A percentile compares a stretch with the other conserved stretches of the same genome.
These are phyloP conservation scores for Craterocephalus amniculus DNA, from an alignment of 2,797 vertebrate species.

Conservation along the genomic window DNA sequence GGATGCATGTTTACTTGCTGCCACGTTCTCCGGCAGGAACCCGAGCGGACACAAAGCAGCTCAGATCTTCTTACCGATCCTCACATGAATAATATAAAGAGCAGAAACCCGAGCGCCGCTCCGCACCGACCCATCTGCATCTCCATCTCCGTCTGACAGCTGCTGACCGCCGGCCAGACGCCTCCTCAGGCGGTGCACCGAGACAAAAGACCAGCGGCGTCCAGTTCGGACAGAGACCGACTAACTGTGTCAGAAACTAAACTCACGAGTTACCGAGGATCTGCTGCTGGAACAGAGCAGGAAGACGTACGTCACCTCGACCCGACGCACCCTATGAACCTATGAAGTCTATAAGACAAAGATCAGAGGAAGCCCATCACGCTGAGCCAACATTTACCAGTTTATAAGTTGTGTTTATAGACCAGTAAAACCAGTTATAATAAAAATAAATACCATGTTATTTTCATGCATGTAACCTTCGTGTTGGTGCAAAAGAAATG, in stretches of 20 bases:
- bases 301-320: no score
- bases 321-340: no score
- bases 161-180: slow-evolving; percentile 11
- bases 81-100: slow-evolving; percentile 64
- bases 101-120: slow-evolving; percentile 56
- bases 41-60: slow-evolving; percentile 31
- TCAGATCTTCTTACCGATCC: slow-evolving; percentile 50
- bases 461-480: no score
- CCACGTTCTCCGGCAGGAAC: slow-evolving; percentile 5
- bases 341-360: no score
- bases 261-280: not conserved
- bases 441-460: no score
- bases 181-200: not conserved
- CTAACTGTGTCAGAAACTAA: not conserved
- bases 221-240: slow-evolving; percentile 6
- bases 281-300: no score
- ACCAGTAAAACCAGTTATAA: no score
- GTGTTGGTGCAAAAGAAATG: no score
- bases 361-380: no score
- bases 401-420: no score
- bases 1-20: not conserved
- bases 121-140: slow-evolving; percentile 2
- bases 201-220: slow-evolving; percentile 1
- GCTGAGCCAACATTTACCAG: no score
- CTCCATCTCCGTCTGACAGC: slow-evolving; percentile 28